phyloP scores from a whole-genome alignment of 2,113 vertebrate genomes.

The Phrynocephalus versicolor region DNA sequence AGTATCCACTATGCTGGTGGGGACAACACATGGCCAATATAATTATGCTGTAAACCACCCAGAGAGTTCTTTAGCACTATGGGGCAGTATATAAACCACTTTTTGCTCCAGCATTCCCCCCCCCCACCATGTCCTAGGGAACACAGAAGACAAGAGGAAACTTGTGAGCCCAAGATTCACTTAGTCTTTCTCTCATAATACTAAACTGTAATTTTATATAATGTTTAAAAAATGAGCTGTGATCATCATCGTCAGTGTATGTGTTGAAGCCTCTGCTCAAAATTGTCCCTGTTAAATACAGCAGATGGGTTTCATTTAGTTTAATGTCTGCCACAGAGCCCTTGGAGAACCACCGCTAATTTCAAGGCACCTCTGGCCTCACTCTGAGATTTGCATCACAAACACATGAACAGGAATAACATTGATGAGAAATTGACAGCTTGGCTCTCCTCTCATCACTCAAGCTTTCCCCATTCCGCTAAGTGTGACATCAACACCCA shows the following conservation, averaged over 20 bases:
- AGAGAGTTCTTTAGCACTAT: no score
- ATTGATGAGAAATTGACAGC: background rate
- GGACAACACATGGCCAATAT: no score
- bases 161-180: background rate
- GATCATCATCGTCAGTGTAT: fast-evolving
- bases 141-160: background rate
- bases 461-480: background rate
- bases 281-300: background rate
- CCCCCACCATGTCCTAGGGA: no score
- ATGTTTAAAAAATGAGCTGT: background rate
- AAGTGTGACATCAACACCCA: background rate
- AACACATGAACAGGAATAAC: background rate
- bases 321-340: background rate
- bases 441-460: background rate
- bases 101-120: no score
- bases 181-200: background rate
- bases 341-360: background rate
- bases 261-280: background rate
- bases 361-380: background rate
- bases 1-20: no score
- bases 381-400: background rate
- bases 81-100: no score
- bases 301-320: background rate
- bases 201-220: background rate
- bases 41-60: no score